Evolutionary conservation across 2,888 invertebrate species (phyloP).

Genomic region (Tinea trinotella): DNA sequence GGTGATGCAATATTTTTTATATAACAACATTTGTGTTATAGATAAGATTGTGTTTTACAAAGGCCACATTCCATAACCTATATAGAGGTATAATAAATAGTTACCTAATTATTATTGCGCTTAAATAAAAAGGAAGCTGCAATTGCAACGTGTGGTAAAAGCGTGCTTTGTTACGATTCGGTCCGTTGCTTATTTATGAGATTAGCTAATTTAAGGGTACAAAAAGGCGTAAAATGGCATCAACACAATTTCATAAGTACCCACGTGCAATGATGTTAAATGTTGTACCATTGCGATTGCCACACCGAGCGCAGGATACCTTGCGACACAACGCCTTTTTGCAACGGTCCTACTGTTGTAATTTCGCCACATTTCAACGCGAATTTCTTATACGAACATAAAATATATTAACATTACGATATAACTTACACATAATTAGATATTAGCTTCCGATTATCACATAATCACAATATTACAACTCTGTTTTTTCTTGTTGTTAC

Average conservation of each 20-base stretch:
- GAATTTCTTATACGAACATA: not conserved
- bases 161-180: constrained; percentile 4
- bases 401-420: not conserved
- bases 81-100: not conserved
- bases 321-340: constrained; percentile 50
- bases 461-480: not conserved
- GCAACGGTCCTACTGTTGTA: constrained; percentile 45
- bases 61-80: not conserved
- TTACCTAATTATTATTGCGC: not conserved
- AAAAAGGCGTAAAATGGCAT: constrained; percentile 48
- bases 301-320: constrained; percentile 35
- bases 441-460: not conserved
- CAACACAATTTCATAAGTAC: constrained; percentile 56
- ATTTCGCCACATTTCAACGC: constrained; percentile 24
- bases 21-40: constrained; percentile 5
- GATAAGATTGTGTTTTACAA: not conserved
- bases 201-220: constrained; percentile 50
- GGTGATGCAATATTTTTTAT: not conserved
- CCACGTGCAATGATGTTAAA: constrained; percentile 45
- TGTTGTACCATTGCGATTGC: not conserved
- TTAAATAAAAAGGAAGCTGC: constrained; percentile 1
- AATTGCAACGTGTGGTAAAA: not conserved
- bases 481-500: constrained; percentile 45
- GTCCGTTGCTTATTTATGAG: constrained; percentile 40
- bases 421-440: not conserved